Evolutionary conservation across 2,113 vertebrate genomes (phyloP).

Genomic region (Oceanodroma tethys): DNA sequence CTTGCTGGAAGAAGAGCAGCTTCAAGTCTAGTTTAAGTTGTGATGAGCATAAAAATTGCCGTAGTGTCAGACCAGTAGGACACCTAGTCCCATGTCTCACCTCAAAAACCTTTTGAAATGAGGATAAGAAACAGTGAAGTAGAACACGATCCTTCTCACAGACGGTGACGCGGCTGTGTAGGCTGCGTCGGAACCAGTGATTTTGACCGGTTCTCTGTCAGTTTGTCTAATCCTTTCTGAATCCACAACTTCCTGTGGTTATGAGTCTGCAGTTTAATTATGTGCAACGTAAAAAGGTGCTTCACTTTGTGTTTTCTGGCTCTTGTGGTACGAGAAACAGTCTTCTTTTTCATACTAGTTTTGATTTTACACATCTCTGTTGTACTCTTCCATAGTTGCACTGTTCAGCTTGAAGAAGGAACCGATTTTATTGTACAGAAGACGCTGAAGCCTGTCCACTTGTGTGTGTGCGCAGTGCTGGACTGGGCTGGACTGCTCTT

Average conservation of each 20-base stretch:
- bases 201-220: background rate
- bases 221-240: background rate
- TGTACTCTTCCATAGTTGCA: too few species aligned
- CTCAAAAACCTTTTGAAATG: background rate
- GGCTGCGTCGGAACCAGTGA: background rate
- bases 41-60: background rate
- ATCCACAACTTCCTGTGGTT: background rate
- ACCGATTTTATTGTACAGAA: background rate
- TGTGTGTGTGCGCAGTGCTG: background rate
- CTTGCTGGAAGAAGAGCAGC: background rate
- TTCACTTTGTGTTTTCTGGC: background rate
- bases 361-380: background rate
- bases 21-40: background rate
- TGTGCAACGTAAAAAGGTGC: background rate
- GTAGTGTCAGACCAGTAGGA: background rate
- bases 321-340: background rate
- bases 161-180: fast-evolving
- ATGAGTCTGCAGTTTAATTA: background rate
- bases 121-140: background rate
- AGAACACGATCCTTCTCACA: fast-evolving
- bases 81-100: background rate
- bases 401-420: background rate
- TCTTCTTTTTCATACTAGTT: background rate
- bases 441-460: background rate
- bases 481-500: background rate